A percentile compares a stretch with the other conserved stretches of the same genome.
Conservation (phyloP, 2,888 invertebrate species). For the Globia sparganii region DNA sequence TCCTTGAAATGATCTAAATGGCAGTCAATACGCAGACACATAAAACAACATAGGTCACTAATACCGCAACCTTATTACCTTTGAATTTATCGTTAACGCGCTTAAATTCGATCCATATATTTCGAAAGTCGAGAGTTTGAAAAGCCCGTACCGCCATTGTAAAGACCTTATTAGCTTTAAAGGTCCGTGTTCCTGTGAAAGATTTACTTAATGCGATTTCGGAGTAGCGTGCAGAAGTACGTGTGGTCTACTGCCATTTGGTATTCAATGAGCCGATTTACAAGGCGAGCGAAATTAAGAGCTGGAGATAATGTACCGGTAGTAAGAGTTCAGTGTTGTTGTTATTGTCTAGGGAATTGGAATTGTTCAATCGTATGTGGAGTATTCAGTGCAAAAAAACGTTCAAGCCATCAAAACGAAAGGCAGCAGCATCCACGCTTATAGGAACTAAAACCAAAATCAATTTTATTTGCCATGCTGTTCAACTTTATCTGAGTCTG, state of each 20-base stretch:
- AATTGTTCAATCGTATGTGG: slow-evolving; percentile 12
- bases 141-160: slow-evolving; percentile 71
- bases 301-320: slow-evolving; percentile 60
- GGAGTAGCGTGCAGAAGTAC: slow-evolving; percentile 77
- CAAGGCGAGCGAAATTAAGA: slow-evolving; percentile 68
- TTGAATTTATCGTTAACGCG: slow-evolving; percentile 58
- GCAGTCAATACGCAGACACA: slow-evolving; percentile 39
- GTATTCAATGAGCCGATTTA: slow-evolving; percentile 83
- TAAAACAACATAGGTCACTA: slow-evolving; percentile 51
- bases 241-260: slow-evolving; percentile 79
- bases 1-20: slow-evolving; percentile 39
- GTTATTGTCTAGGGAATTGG: slow-evolving; percentile 30
- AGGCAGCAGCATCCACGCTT: neutral
- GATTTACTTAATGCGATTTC: slow-evolving; percentile 82
- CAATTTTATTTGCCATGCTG: no score
- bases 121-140: slow-evolving; percentile 66
- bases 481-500: neutral
- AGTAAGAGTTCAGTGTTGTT: slow-evolving; percentile 47
- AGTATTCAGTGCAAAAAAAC: neutral
- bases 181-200: slow-evolving; percentile 77
- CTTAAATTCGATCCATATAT: slow-evolving; percentile 67
- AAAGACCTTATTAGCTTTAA: slow-evolving; percentile 81
- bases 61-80: slow-evolving; percentile 60
- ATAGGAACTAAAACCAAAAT: neutral
- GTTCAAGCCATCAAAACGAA: neutral